Evolutionary conservation across 2,797 vertebrate genomes (phyloP).

Genomic region (Salarias fasciatus): DNA sequence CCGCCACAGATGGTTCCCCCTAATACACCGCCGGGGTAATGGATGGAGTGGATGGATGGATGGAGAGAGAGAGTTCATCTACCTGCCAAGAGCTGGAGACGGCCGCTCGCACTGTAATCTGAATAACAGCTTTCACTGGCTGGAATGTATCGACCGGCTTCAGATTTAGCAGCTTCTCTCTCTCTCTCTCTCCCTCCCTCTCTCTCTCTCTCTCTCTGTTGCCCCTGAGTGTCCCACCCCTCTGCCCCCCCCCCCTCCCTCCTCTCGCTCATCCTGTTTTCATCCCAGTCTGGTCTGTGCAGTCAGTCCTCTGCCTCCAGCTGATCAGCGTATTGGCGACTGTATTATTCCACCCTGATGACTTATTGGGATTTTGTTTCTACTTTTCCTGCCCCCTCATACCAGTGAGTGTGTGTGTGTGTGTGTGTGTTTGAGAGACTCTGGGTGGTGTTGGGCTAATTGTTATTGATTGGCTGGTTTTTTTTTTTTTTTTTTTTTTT

Average conservation of each 20-base stretch:
- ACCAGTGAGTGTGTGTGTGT: conserved; percentile 12
- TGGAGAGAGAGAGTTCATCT: background rate
- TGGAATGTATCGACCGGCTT: conserved; percentile 66
- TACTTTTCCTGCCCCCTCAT: conserved; percentile 41
- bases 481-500: conserved; percentile 41
- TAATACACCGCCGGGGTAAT: conserved; percentile 10
- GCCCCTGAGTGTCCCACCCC: conserved; percentile 6
- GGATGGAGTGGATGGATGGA: background rate
- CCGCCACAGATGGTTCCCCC: conserved; percentile 33
- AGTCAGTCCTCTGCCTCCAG: conserved; percentile 65
- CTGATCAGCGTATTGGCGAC: conserved; percentile 76
- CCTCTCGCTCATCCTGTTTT: conserved; percentile 26
- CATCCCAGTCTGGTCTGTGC: conserved; percentile 27
- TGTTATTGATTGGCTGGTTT: conserved; percentile 62
- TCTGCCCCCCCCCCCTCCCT: conserved; percentile 5
- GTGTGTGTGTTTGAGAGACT: conserved; percentile 21
- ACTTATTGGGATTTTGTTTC: conserved; percentile 73
- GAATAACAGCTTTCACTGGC: conserved; percentile 71
- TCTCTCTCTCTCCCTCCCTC: conserved; percentile 17
- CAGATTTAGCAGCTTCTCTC: conserved; percentile 66
- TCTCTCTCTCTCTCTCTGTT: conserved; percentile 11
- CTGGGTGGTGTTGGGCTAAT: conserved; percentile 29
- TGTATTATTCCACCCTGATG: conserved; percentile 74
- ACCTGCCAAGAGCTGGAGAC: conserved; percentile 55
- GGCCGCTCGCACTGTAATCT: conserved; percentile 58